Evolutionary conservation across 2,113 vertebrate genomes (phyloP).

Genomic region (Elachura formosa): DNA sequence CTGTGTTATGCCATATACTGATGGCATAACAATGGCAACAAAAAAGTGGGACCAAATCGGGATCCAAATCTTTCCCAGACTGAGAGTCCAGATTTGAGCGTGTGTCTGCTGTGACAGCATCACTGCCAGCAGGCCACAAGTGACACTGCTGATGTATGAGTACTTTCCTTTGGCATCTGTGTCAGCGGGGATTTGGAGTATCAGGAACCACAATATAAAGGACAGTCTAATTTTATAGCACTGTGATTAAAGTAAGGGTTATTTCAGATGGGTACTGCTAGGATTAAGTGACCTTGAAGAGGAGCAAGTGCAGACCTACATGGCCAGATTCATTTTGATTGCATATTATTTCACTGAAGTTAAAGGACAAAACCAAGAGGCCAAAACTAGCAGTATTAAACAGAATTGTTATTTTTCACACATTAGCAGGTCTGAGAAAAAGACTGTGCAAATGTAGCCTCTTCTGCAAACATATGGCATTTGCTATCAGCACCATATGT

Average conservation of each 20-base stretch:
- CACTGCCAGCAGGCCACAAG: not conserved
- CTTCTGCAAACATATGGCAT: slow-evolving; percentile 48
- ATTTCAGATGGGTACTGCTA: not conserved
- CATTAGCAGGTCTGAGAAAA: slow-evolving; percentile 29
- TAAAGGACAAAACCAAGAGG: slow-evolving; percentile 11
- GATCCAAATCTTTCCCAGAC: not conserved
- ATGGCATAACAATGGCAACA: not conserved
- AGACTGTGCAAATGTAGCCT: slow-evolving; percentile 31
- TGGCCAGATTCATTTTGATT: not conserved
- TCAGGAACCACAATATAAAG: not conserved
- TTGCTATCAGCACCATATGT: slow-evolving; percentile 57
- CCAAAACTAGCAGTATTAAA: not conserved
- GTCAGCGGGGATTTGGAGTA: rapidly evolving
- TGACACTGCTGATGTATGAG: not conserved
- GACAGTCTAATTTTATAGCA: not conserved
- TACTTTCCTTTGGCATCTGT: not conserved
- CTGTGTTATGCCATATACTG: not conserved
- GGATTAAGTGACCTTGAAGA: not conserved
- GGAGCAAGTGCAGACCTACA: rapidly evolving
- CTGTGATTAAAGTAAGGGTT: not conserved
- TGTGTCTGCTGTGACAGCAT: not conserved
- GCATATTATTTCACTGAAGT: not conserved
- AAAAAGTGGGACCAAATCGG: not conserved
- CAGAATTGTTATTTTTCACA: slow-evolving; percentile 48
- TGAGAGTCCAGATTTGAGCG: not conserved